Evolutionary conservation across 92 coral and sea anemone species (phyloP).

Genomic region (Montipora capitata): DNA sequence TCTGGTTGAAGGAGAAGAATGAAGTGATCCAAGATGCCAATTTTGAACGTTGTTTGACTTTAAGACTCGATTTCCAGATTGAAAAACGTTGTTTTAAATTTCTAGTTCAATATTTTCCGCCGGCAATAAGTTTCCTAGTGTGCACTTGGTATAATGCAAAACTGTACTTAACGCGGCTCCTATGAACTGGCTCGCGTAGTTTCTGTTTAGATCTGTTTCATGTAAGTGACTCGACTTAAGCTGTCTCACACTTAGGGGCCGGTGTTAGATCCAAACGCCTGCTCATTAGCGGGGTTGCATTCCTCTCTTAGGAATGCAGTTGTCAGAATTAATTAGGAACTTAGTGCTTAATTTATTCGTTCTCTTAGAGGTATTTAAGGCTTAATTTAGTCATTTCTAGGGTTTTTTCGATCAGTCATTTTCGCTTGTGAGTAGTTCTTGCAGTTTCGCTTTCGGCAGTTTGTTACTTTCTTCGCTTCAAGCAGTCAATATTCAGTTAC

Average conservation of each 20-base stretch:
- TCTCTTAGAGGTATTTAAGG: no score
- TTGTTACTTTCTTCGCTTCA: no score
- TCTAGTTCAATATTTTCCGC: background rate
- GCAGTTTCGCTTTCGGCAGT: no score
- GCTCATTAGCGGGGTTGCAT: no score
- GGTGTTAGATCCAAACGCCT: background rate
- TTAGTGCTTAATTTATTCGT: no score
- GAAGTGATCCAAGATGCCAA: background rate
- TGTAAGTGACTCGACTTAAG: background rate
- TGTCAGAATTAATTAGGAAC: no score
- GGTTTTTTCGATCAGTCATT: no score
- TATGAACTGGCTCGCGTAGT: background rate
- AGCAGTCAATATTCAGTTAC: no score
- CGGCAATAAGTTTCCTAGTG: background rate
- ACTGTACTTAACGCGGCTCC: background rate
- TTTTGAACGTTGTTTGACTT: background rate
- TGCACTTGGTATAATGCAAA: background rate
- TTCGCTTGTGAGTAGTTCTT: no score
- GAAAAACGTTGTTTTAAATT: background rate
- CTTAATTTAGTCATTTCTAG: no score
- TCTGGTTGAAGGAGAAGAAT: background rate
- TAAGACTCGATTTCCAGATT: background rate
- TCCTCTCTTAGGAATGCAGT: no score
- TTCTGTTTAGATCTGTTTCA: background rate
- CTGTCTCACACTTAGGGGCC: constrained; percentile 9